Conservation (phyloP, 30 jellyfish, hydroid and myxozoan species). For the Pelagia noctiluca region DNA sequence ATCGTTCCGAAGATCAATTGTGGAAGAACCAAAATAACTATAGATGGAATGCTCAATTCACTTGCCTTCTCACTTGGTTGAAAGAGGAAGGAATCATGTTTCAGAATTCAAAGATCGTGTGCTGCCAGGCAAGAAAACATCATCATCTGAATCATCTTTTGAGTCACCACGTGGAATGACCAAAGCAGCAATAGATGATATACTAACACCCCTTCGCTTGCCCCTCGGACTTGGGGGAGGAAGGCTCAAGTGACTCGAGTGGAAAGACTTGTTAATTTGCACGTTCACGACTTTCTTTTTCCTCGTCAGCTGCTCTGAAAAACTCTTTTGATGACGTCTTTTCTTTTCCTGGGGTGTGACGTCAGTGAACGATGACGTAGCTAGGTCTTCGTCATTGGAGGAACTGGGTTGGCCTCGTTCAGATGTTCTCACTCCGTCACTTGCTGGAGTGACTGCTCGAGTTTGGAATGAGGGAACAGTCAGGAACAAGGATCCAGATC, state of each 20-base stretch:
- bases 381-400: constrained; percentile 9
- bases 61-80: too few species aligned
- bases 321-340: background rate
- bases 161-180: constrained; percentile 32
- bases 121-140: constrained; percentile 24
- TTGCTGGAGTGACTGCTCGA: background rate
- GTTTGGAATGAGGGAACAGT: constrained; percentile 29
- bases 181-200: constrained; percentile 35
- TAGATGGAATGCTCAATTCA: too few species aligned
- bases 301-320: background rate
- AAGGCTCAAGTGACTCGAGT: background rate
- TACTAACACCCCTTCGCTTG: constrained; percentile 56
- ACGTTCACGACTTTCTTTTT: background rate
- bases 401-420: background rate
- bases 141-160: background rate
- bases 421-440: background rate
- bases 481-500: constrained; percentile 33
- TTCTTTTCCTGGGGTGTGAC: too few species aligned
- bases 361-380: background rate
- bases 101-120: too few species aligned
- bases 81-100: too few species aligned
- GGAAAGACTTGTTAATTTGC: background rate
- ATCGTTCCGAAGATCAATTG: too few species aligned
- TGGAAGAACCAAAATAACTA: too few species aligned
- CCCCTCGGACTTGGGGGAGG: background rate